A percentile compares a stretch with the other conserved stretches of the same genome.
These are phyloP conservation scores for Hafferia zeledoni DNA, from an alignment of 2,797 vertebrate species.

Conservation along the genomic window DNA sequence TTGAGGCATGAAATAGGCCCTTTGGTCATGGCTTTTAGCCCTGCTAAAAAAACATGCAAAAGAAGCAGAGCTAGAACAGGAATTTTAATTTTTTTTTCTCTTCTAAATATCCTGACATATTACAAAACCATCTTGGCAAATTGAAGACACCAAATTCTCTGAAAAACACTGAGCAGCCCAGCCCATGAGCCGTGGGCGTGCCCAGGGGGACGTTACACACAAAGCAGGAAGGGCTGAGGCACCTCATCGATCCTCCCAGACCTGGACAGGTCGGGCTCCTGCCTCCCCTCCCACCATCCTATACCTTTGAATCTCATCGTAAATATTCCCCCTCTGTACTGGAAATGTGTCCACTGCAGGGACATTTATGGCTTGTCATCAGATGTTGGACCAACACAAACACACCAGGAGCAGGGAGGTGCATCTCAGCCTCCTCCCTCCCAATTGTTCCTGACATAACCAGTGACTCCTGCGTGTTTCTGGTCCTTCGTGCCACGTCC, in stretches of 20 bases:
- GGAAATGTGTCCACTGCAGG: neutral
- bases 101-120: neutral
- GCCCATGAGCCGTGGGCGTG: neutral
- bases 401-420: neutral
- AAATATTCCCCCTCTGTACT: conserved; percentile 27
- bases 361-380: neutral
- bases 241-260: conserved; percentile 49
- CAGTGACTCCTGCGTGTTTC: neutral
- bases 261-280: neutral
- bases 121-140: conserved; percentile 23
- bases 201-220: neutral
- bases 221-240: neutral
- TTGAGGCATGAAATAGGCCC: neutral
- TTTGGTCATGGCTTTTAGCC: neutral
- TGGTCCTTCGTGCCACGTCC: neutral
- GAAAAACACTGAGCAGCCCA: neutral
- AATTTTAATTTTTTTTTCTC: neutral
- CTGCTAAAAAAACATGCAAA: neutral
- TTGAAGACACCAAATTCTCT: conserved; percentile 1
- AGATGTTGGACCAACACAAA: neutral
- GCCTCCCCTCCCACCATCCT: conserved; percentile 4
- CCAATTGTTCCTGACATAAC: neutral
- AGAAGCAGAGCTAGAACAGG: neutral
- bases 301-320: neutral
- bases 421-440: neutral